A percentile compares a stretch with the other conserved stretches of the same genome.
Conservation (phyloP, 2,797 vertebrate species). For the Chelonia mydas region DNA sequence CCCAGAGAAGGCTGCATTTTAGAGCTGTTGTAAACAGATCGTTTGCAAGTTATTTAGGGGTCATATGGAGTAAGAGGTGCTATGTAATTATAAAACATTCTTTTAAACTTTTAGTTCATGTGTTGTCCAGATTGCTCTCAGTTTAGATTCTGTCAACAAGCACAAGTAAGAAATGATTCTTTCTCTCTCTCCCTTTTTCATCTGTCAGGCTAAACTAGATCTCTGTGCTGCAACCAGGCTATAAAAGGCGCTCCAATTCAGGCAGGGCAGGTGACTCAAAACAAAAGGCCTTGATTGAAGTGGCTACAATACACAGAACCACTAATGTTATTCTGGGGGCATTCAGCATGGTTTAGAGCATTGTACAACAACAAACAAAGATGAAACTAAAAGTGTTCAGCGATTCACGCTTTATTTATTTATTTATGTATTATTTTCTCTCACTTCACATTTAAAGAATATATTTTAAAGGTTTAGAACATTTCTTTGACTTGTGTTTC, state of each 20-base stretch:
- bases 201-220: constrained; percentile 61
- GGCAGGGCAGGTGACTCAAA: constrained; percentile 75
- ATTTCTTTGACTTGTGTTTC: constrained; percentile 46
- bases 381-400: constrained; percentile 62
- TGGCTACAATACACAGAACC: constrained; percentile 68
- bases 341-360: constrained; percentile 64
- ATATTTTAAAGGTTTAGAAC: constrained; percentile 59
- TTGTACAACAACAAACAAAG: constrained; percentile 68
- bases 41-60: background rate
- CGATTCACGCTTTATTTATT: constrained; percentile 39
- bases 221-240: constrained; percentile 35
- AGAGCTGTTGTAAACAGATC: fast-evolving
- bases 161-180: constrained; percentile 21
- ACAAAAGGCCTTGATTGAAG: constrained; percentile 78
- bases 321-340: constrained; percentile 70
- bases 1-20: background rate
- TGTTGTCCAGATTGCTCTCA: background rate
- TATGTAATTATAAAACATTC: constrained; percentile 11
- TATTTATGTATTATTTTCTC: background rate
- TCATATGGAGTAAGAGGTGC: background rate
- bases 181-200: background rate
- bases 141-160: constrained; percentile 5
- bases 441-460: constrained; percentile 31
- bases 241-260: constrained; percentile 65
- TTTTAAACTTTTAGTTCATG: background rate